Conservation (phyloP, 2,797 vertebrate species). For the Spheniscus humboldti region DNA sequence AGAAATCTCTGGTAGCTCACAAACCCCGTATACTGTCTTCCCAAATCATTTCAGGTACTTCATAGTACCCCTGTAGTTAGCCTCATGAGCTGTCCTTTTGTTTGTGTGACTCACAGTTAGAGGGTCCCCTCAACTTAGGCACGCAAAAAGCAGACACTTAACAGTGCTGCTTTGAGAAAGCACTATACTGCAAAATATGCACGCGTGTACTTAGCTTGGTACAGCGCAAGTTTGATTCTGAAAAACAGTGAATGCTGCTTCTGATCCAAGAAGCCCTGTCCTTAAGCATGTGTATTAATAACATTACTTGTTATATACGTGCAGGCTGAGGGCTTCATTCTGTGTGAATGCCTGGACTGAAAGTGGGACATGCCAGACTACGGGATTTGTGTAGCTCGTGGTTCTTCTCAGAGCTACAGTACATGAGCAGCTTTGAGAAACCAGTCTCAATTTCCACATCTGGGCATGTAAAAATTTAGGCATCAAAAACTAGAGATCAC, state of each 20-base stretch:
- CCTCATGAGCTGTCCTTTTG: neutral
- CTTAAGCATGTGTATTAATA: neutral
- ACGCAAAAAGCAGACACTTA: neutral
- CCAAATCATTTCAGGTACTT: neutral
- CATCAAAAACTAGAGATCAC: neutral
- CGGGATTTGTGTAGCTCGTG: neutral
- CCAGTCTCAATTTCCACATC: neutral
- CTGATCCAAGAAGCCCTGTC: neutral
- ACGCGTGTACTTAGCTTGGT: neutral
- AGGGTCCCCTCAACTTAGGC: neutral
- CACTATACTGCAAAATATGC: neutral
- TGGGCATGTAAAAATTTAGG: neutral
- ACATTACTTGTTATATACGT: accelerated
- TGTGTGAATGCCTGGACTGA: neutral
- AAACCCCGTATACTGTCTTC: neutral
- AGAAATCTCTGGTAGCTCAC: neutral
- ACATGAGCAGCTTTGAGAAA: neutral
- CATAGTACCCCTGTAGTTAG: neutral
- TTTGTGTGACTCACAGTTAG: neutral
- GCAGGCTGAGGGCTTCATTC: neutral
- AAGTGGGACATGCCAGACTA: neutral
- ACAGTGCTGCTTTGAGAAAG: neutral
- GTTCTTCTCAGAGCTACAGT: neutral
- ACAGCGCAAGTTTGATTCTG: accelerated
- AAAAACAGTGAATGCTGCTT: neutral